Conservation (phyloP, 2,888 invertebrate species). For the Standfussiana lucernea region DNA sequence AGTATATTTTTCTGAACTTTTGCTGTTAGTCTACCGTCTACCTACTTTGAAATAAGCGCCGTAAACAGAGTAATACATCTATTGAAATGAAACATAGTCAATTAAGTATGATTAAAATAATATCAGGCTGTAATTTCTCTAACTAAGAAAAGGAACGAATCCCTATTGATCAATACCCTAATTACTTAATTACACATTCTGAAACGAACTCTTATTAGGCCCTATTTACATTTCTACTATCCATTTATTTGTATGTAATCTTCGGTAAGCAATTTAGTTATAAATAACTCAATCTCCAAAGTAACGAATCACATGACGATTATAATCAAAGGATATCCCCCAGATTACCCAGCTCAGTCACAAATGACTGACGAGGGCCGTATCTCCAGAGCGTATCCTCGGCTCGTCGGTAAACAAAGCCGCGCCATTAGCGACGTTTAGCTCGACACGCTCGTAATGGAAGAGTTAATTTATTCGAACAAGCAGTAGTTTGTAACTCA, state of each 20-base stretch:
- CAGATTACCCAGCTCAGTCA: slow-evolving; percentile 15
- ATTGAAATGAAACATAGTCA: not conserved
- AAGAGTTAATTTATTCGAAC: slow-evolving; percentile 60
- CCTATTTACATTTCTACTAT: not conserved
- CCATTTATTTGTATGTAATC: not conserved
- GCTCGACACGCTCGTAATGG: slow-evolving; percentile 50
- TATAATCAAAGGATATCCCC: slow-evolving; percentile 18
- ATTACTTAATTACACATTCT: not conserved
- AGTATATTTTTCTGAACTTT: not conserved
- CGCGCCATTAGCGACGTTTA: slow-evolving; percentile 45
- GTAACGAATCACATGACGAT: slow-evolving; percentile 14
- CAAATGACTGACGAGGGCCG: not conserved
- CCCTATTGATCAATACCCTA: not conserved
- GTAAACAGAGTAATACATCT: not conserved
- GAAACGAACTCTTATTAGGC: not conserved
- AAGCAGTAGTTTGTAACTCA: slow-evolving; percentile 65
- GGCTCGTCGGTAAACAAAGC: slow-evolving; percentile 36
- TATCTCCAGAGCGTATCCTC: slow-evolving; percentile 3
- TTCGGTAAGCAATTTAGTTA: not conserved
- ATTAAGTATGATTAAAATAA: not conserved
- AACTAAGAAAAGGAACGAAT: not conserved
- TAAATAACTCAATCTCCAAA: slow-evolving; percentile 11
- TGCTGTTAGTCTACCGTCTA: not conserved
- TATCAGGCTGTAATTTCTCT: not conserved
- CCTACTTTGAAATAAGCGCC: not conserved